Conservation (phyloP, 2,113 vertebrate species). For the Eretmochelys imbricata region DNA sequence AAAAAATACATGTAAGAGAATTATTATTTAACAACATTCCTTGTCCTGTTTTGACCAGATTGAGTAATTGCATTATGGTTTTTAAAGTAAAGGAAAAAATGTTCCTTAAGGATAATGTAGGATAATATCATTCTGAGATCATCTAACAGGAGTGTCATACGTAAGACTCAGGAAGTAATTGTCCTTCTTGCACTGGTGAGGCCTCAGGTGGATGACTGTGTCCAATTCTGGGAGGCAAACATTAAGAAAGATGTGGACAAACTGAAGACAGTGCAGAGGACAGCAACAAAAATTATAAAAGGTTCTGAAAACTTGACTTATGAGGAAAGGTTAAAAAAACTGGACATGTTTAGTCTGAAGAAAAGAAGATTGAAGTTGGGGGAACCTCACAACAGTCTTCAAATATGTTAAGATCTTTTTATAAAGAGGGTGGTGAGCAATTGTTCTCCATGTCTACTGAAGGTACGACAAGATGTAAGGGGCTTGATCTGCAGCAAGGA, state of each 20-base stretch:
- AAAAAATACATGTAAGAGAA: not conserved
- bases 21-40: not conserved
- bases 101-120: not conserved
- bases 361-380: too few species aligned
- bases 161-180: not conserved
- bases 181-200: not conserved
- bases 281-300: too few species aligned
- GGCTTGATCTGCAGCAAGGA: not conserved
- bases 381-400: too few species aligned
- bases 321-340: too few species aligned
- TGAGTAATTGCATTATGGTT: not conserved
- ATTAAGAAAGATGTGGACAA: too few species aligned
- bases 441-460: not conserved
- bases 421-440: too few species aligned
- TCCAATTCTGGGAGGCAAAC: too few species aligned
- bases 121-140: not conserved
- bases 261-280: too few species aligned
- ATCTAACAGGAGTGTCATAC: not conserved
- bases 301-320: too few species aligned
- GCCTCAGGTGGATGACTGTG: not conserved
- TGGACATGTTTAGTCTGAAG: too few species aligned
- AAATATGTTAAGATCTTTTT: too few species aligned
- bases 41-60: not conserved
- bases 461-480: not conserved
- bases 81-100: not conserved